These are phyloP conservation scores for Macaca mulatta DNA, from an alignment of 2,113 vertebrate genomes.

Conservation along the genomic window DNA sequence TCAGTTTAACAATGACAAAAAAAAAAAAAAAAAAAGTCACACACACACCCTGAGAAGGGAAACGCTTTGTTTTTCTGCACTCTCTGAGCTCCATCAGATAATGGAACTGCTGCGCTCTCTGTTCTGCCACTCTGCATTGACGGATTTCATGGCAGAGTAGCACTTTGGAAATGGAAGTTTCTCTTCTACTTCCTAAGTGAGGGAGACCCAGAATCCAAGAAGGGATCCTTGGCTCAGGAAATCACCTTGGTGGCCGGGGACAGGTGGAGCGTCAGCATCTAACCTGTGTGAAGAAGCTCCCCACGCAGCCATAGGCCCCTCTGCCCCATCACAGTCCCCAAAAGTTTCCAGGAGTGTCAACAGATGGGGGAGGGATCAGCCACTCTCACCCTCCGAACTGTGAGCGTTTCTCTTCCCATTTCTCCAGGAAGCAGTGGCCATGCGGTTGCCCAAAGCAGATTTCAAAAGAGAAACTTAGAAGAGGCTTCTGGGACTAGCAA, in stretches of 20 bases:
- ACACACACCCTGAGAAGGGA: background rate
- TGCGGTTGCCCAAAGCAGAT: background rate
- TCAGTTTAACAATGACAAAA: background rate
- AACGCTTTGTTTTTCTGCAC: background rate
- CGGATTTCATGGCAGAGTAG: rapidly evolving
- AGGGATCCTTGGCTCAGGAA: background rate
- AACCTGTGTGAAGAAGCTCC: background rate
- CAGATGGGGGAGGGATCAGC: too few species aligned
- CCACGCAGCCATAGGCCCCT: rapidly evolving
- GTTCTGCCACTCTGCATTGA: background rate
- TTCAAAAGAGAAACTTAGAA: background rate
- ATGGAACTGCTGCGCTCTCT: rapidly evolving
- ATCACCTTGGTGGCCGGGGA: background rate
- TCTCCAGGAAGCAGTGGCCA: background rate
- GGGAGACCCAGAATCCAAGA: background rate
- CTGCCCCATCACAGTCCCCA: too few species aligned
- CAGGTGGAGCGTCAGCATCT: rapidly evolving
- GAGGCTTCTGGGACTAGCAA: rapidly evolving
- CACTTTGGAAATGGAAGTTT: background rate
- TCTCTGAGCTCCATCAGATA: rapidly evolving
- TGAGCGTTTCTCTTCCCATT: background rate
- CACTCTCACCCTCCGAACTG: background rate
- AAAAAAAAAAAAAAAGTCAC: background rate
- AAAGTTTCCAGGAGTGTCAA: background rate
- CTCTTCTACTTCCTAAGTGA: background rate